A percentile compares a stretch with the other conserved stretches of the same genome.
Evolutionary conservation across 2,888 invertebrate genomes (phyloP).

Genomic region (Thymelicus lineola): DNA sequence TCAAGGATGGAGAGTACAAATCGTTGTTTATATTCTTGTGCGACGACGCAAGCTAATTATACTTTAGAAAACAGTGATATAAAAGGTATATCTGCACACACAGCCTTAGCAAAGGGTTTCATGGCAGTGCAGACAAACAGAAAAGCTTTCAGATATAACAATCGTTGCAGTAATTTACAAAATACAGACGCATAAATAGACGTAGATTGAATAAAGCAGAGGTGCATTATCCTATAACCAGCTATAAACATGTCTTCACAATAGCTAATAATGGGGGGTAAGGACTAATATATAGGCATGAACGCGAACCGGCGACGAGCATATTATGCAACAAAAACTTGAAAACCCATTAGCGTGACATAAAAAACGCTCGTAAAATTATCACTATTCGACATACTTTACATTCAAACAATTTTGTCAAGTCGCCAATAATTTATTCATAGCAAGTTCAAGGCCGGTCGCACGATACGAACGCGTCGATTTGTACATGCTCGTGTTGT

Average conservation of each 20-base stretch:
- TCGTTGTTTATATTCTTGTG: no score
- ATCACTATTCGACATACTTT: not conserved
- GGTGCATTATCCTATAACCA: no score
- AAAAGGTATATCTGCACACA: no score
- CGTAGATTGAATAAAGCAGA: no score
- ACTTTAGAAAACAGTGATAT: no score
- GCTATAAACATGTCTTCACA: not conserved
- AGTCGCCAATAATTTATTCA: constrained; percentile 15
- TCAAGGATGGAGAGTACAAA: no score
- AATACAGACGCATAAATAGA: no score
- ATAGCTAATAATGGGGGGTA: not conserved
- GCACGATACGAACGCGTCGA: not conserved
- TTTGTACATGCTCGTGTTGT: not conserved
- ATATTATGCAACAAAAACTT: not conserved
- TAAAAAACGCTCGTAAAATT: constrained; percentile 17
- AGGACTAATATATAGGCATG: not conserved
- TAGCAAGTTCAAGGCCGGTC: constrained; percentile 16
- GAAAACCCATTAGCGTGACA: constrained; percentile 13
- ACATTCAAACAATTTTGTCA: constrained; percentile 18
- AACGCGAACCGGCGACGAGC: not conserved
- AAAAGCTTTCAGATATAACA: no score
- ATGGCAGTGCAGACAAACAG: no score
- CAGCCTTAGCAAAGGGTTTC: no score
- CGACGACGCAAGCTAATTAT: no score
- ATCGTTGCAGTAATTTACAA: no score